Conservation (phyloP, 2,888 invertebrate species). For the Chalcis sispes region DNA sequence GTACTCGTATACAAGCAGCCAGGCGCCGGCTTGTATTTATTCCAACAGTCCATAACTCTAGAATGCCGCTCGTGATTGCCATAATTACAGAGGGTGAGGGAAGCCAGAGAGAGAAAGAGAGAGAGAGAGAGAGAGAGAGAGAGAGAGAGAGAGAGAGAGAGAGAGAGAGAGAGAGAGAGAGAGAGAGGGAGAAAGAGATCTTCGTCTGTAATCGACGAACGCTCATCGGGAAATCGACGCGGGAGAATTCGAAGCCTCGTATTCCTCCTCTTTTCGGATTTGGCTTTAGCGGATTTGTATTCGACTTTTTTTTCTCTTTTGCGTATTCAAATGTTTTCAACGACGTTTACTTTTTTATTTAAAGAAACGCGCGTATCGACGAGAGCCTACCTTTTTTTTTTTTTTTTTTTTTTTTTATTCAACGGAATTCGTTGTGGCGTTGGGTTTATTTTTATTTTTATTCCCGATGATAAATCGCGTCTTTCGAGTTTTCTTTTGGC, state of each 20-base stretch:
- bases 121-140: background rate
- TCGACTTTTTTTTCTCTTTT: background rate
- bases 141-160: background rate
- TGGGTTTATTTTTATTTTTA: too few relatives aligned
- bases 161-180: background rate
- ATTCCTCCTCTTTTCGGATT: conserved; percentile 2
- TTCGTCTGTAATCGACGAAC: too few relatives aligned
- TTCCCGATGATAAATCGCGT: too few relatives aligned
- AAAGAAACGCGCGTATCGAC: too few relatives aligned
- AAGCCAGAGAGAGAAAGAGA: background rate
- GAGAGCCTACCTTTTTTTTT: too few relatives aligned
- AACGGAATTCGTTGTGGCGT: too few relatives aligned
- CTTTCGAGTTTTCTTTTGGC: too few relatives aligned
- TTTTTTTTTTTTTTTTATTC: too few relatives aligned
- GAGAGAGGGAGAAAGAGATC: background rate
- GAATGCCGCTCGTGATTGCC: conserved; percentile 57
- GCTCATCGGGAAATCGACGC: conserved; percentile 50
- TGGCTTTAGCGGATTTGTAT: conserved; percentile 1
- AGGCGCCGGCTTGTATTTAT: conserved; percentile 66
- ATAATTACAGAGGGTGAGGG: conserved; percentile 41
- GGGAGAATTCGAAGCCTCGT: background rate
- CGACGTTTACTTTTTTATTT: background rate
- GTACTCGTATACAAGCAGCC: too few relatives aligned
- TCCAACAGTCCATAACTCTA: conserved; percentile 69
- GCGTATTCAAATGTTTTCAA: background rate